Conservation (phyloP, 2,888 invertebrate species). For the Cepaea hortensis region DNA sequence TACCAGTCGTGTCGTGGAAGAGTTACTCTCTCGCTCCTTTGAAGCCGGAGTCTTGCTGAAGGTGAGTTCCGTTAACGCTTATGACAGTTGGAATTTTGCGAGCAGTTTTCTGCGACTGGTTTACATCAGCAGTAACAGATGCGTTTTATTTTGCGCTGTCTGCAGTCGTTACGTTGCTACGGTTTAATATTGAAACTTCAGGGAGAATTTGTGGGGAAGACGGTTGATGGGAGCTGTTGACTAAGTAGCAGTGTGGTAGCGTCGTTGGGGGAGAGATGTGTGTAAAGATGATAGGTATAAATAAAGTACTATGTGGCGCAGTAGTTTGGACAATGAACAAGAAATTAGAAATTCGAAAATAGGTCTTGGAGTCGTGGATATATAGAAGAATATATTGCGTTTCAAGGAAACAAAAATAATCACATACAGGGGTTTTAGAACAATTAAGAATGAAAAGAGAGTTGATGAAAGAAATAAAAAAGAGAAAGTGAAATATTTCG, state of each 20-base stretch:
- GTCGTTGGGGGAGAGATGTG: not conserved
- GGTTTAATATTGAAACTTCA: not conserved
- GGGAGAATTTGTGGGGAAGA: not conserved
- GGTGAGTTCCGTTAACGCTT: constrained; percentile 16
- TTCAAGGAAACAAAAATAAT: too few species aligned
- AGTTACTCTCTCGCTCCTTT: constrained; percentile 10
- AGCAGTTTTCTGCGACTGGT: not conserved
- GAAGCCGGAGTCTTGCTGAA: not conserved
- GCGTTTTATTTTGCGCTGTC: not conserved
- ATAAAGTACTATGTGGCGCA: too few species aligned
- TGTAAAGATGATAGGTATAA: not conserved
- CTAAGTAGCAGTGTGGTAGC: not conserved
- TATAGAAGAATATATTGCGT: too few species aligned
- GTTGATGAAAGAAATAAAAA: too few species aligned
- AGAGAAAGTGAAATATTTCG: too few species aligned
- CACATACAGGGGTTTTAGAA: too few species aligned
- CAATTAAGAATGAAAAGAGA: too few species aligned
- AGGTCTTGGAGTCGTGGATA: too few species aligned
- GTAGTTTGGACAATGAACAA: too few species aligned
- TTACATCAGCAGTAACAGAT: constrained; percentile 1
- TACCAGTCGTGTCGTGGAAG: not conserved
- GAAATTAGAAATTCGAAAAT: too few species aligned
- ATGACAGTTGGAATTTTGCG: constrained; percentile 8
- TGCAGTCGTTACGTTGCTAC: not conserved
- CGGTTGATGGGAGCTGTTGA: not conserved